Base-by-base conservation (phyloP, 2,113 vertebrate genomes). In the Andinoacara biseriatus region DNA sequence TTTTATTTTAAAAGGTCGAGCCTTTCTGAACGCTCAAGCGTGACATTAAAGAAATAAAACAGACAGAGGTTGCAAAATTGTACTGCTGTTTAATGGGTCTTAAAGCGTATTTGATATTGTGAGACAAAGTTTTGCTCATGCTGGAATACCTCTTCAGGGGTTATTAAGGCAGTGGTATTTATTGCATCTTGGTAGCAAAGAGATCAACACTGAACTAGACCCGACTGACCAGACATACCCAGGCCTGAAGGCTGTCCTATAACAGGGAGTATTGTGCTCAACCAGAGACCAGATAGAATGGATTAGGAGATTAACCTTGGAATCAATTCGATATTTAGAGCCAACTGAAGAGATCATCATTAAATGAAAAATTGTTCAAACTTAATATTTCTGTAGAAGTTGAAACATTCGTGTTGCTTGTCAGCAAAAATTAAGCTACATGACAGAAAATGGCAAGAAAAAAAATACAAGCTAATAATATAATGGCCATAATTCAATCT, bases 31-130 rank as follows among this genome's bases (percentile, higher is more conserved):
- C 10, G 6, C 67, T 72, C 52, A 54, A 54, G 46, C 10, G 2
- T 33, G 46, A 65, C 62, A 65, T 43, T 65, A 43, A 72, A 72
- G 67, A 54, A 72, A 72, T 54, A 33, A 72, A 54, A 72, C 10
- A 17, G 46, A 18, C 46, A 11, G 0, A 31, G 10, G 46, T 20
- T 31, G 54, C 29, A 72, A 72, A 72, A 54, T 46, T 54, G 4
- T 72, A 33, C 67, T 49, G 67, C 67, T 72, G 1, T 54, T 72
- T 72, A 72, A 72, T 72, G 26, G 67, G 54, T 54, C 26, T 72
- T 52, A 72, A 72, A 72, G 46, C 54, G 46, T 29, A 72, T 72
- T 72, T 72, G 24, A 17, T 72, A 72, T 20, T 31, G 10, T 72
- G 13, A 54, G 67, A 33, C 46, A 52, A 5, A 17, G 11, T 54